Base-by-base conservation (phyloP, 2,797 vertebrate genomes). In the Schizopygopsis pylzovi region DNA sequence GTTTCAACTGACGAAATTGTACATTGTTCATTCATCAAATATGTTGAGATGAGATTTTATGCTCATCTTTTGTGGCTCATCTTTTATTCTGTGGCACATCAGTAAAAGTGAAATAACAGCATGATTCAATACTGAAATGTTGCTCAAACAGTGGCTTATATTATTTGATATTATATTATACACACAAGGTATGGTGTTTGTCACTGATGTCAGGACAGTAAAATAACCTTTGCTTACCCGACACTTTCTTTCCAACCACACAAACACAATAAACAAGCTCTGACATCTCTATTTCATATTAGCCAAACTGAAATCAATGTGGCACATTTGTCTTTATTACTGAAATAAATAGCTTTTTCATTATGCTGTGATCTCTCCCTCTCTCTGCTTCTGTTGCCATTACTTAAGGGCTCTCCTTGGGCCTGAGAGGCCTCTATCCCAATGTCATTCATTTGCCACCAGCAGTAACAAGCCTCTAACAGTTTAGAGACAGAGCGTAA, bases 361-460 rank as follows among this genome's bases (percentile, higher is more conserved):
- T 88, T 88, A 90, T 88, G 87, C 87, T 83, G 88, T 83, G 67
- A 79, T 71, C 77, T 67, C 76, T 63, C 75, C 6, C 75, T 81
- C 56, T 81, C 73, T 76, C 86, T 78, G 83, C 83, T 52, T 87
- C 79, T 85, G 85, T 75, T 87, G 87, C 83, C 84, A 90, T 90
- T 90, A 87, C 87, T 90, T 88, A 90, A 84, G 85, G 76, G 77
- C 85, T 86, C 82, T 89, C 87, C 89, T 87, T 79, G 83, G 85
- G 82, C 84, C 82, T 81, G 88, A 84, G 83, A 85, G 85, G 83
- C 65, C 89, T 89, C 83, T 72, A 80, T 77, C 76, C 93, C 94
- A 94, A 94, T 96, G 95, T 96, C 95, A 96, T 95, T 96, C 95
- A 96, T 95, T 95, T 95, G 92, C 94, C 94, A 95, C 92, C 91